Evolutionary conservation across 2,888 invertebrate species (phyloP), one percentile per base, ranked within the genome.

Genomic region (Himalopsyche tibetana): DNA sequence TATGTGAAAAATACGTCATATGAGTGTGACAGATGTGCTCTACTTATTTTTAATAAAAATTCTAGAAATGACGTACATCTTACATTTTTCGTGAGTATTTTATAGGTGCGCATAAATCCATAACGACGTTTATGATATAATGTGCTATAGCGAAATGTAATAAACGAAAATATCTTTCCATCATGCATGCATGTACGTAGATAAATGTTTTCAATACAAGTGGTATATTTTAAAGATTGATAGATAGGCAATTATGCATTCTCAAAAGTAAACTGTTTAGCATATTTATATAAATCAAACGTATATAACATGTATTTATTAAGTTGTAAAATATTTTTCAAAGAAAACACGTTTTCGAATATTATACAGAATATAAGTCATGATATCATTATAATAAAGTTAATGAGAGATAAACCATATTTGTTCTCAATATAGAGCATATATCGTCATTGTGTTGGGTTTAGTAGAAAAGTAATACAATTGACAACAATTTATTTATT

Each of bases 21-120:
- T 12, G 81, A 74, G 19, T 42, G 84, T 80, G 74, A 79, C 79
- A 84, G 55, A 55, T 74, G 79, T 79, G 84, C 40, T 74, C 55
- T 36, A 36, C 19, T 19, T 55, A 1, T 82, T 80, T 82, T 82
- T 82, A 82, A 82, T 82, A 82, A 82, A 82, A 82, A 55, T 55
- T 36, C 9, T 9, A 28, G 12, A 28, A 1, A 28, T 28, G 82
- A 55, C 6, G 19, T n/a, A 82, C 82, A 55, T 19, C 42, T 80
- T 80, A 8, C 5, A 38, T 40, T 80, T 79, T 79, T 79, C 79
- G 17, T 12, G 38, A 36, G 56, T 56, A 79, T 40, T 38, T 80
- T 80, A 80, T 45, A 55, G 28, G 82, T 36, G 55, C 11, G 82
- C 82, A 17, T 38, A 51, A 51, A 55, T 82, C 55, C 51, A 45